Base-by-base conservation (phyloP, 2,113 vertebrate genomes). In the Trachemys scripta region DNA sequence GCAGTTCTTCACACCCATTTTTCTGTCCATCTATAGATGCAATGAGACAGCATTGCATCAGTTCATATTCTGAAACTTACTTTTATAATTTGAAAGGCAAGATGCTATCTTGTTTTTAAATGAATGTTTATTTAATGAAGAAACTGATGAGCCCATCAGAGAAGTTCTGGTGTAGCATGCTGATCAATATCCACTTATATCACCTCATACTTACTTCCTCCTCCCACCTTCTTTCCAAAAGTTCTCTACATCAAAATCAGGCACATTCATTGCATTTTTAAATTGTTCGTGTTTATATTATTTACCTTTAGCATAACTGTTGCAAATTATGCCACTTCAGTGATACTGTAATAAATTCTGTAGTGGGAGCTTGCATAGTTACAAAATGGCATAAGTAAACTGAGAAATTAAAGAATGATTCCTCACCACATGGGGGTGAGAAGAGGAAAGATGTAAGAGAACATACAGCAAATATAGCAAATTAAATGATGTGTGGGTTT, bases 401-500 rank as follows among this genome's bases (percentile, higher is more conserved):
- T 90, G 56, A 92, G 81, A 81, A 87, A 90, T 83, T 6, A 20
- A 79, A 94, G 84, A 87, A 80, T 0, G 0, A 51, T 50, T 94
- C 56, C 38, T 90, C 88, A 47, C 89, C 94, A 94, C 84, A 89
- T 22, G 22, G 62, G 57, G 75, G 53, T 91, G 89, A 94, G 29
- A 38, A 87, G 65, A 94, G 42, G 62, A 92, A 96, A 97, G 94
- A 85, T 96, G 53, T 69, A 91, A 95, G 79, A 93, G 72, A 97
- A 91, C 82, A 85, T 90, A 97, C 94, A 50, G 93, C 92, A 96
- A 97, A 93, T 87, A 95, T 90, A 95, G 87, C 83, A 95, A 96
- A 96, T 96, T 91, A 96, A 91, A 93, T 62, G 4, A 49, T 4
- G 87, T 83, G 91, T 87, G 95, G 85, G 83, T 81, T 95, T 93